phyloP scores from a whole-genome alignment of 1,140 invertebrate species.

The Anastatus disparis region DNA sequence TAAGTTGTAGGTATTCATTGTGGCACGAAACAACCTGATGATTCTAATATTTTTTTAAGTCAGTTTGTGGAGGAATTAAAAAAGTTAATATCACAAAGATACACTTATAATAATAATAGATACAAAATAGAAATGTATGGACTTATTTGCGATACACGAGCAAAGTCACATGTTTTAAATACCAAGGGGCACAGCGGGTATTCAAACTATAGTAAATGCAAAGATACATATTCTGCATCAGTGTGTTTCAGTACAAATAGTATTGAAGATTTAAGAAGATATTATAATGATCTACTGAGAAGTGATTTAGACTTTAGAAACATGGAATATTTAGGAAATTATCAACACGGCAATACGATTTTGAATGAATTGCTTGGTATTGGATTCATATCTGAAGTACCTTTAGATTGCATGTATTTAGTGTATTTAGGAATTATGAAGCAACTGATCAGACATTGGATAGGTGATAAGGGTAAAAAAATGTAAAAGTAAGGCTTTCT shows the following conservation, averaged over 20 bases:
- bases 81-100: conserved; percentile 21
- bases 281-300: conserved; percentile 20
- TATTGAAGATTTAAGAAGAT: conserved; percentile 7
- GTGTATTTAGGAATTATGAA: conserved; percentile 50
- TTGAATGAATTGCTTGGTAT: conserved; percentile 43
- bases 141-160: conserved; percentile 60
- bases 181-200: conserved; percentile 57
- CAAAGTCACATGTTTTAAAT: conserved; percentile 55
- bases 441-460: conserved; percentile 46
- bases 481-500: conserved; percentile 24
- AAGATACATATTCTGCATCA: conserved; percentile 43
- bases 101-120: conserved; percentile 11
- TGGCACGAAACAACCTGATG: conserved; percentile 41
- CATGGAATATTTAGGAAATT: conserved; percentile 12
- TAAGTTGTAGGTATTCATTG: conserved; percentile 45
- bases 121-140: conserved; percentile 43
- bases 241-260: conserved; percentile 46
- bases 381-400: conserved; percentile 45
- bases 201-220: conserved; percentile 57
- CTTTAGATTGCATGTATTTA: conserved; percentile 51
- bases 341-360: conserved; percentile 38
- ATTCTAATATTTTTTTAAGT: conserved; percentile 41
- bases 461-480: conserved; percentile 21
- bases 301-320: conserved; percentile 37
- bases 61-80: conserved; percentile 39